Conservation (phyloP, 1,140 invertebrate genomes). For the Atta texana region DNA sequence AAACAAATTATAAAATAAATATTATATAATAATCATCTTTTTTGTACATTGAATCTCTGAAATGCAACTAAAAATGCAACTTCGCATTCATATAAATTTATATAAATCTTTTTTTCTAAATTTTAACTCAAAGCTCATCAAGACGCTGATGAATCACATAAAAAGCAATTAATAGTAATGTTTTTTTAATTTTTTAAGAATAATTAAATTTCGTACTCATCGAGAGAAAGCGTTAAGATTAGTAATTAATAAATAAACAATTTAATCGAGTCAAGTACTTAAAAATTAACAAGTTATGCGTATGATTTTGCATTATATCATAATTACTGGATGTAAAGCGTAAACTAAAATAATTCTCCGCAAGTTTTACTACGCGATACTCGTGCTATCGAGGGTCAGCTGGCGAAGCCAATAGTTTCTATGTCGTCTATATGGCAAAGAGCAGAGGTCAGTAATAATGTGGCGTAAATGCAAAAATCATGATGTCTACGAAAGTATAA, state of each 20-base stretch:
- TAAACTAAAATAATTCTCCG: conserved; percentile 52
- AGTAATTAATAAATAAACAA: neutral
- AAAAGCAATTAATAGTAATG: neutral
- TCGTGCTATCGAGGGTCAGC: conserved; percentile 68
- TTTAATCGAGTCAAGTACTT: neutral
- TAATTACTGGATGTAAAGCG: conserved; percentile 19
- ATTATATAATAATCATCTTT: no score
- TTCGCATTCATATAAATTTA: neutral
- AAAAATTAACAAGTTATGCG: neutral
- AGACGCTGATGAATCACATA: neutral
- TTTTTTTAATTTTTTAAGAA: neutral
- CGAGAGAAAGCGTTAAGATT: neutral
- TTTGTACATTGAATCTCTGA: neutral
- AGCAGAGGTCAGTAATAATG: conserved; percentile 65
- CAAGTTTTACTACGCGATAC: conserved; percentile 34
- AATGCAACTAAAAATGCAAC: neutral
- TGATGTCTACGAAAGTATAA: conserved; percentile 12
- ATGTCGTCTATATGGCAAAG: conserved; percentile 55
- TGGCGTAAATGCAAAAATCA: conserved; percentile 63
- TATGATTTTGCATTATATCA: conserved; percentile 26
- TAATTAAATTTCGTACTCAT: neutral
- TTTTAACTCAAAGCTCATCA: neutral
- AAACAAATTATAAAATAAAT: neutral
- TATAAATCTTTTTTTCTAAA: neutral
- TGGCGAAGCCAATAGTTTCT: conserved; percentile 51